Evolutionary conservation across 2,888 invertebrate genomes (phyloP).

Genomic region (Drosophila cyrtoloma): DNA sequence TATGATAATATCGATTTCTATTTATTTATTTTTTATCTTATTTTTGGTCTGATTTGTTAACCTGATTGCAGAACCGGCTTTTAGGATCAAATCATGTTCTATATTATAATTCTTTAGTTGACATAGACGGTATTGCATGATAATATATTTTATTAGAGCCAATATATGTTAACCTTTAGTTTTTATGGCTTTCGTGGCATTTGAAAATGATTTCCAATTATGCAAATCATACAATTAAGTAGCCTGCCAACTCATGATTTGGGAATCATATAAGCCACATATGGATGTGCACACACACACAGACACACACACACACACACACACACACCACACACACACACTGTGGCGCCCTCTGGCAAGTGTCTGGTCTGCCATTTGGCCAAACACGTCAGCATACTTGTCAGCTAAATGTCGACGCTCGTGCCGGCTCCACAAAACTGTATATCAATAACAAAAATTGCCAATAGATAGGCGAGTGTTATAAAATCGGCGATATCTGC

Average conservation of each 20-base stretch:
- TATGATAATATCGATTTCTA: slow-evolving; percentile 7
- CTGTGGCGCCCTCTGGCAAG: slow-evolving; percentile 28
- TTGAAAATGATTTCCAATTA: slow-evolving; percentile 63
- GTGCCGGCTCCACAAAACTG: slow-evolving; percentile 48
- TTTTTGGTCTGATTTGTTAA: slow-evolving; percentile 28
- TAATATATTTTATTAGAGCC: slow-evolving; percentile 34
- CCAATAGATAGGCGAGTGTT: slow-evolving; percentile 34
- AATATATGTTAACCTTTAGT: slow-evolving; percentile 48
- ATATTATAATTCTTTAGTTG: slow-evolving; percentile 3
- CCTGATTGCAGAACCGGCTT: slow-evolving; percentile 37
- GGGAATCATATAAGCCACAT: slow-evolving; percentile 9
- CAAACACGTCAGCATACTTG: slow-evolving; percentile 59
- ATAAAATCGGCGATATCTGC: slow-evolving; percentile 43
- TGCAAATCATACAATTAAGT: slow-evolving; percentile 50
- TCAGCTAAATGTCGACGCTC: slow-evolving; percentile 68
- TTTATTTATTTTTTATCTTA: neutral
- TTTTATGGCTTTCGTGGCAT: slow-evolving; percentile 65
- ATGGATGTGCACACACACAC: neutral
- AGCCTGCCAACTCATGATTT: slow-evolving; percentile 23
- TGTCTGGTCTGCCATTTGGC: slow-evolving; percentile 50
- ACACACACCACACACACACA: neutral
- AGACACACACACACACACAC: neutral
- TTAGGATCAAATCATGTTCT: neutral
- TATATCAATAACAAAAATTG: slow-evolving; percentile 53
- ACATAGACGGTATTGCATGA: slow-evolving; percentile 5